phyloP scores from a whole-genome alignment of 2,113 vertebrate genomes.

The Charadrius vociferus region DNA sequence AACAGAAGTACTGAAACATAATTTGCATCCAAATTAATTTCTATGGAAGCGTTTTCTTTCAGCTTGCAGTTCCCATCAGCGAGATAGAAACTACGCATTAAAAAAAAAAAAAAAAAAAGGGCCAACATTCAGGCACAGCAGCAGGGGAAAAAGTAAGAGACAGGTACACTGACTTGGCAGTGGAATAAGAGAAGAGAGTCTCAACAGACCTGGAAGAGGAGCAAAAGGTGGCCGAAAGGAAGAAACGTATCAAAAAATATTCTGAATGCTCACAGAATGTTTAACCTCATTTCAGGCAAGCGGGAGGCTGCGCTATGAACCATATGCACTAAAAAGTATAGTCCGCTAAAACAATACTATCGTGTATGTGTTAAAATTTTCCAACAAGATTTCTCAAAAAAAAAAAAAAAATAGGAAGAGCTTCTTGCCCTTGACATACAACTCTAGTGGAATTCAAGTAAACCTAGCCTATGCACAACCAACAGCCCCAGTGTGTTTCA shows the following conservation, averaged over 20 bases:
- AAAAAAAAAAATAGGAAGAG: neutral
- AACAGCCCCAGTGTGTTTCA: slow-evolving; percentile 39
- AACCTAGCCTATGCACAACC: neutral
- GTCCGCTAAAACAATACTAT: neutral
- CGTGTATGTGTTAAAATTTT: neutral
- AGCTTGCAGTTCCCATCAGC: neutral
- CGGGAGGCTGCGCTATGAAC: neutral
- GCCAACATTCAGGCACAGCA: neutral
- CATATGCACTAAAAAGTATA: neutral
- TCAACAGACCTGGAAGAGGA: neutral
- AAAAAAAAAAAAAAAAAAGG: neutral
- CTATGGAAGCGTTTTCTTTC: neutral
- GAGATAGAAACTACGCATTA: neutral
- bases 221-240: neutral
- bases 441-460: neutral
- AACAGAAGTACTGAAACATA: neutral
- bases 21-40: neutral
- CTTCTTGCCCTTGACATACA: neutral
- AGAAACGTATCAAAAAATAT: neutral
- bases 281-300: neutral
- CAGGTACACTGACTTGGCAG: neutral
- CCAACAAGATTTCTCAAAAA: neutral
- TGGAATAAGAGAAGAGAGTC: neutral
- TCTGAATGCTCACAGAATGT: neutral
- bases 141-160: neutral